phyloP scores from a whole-genome alignment of 2,113 vertebrate species.

The Eupsittula cactorum region DNA sequence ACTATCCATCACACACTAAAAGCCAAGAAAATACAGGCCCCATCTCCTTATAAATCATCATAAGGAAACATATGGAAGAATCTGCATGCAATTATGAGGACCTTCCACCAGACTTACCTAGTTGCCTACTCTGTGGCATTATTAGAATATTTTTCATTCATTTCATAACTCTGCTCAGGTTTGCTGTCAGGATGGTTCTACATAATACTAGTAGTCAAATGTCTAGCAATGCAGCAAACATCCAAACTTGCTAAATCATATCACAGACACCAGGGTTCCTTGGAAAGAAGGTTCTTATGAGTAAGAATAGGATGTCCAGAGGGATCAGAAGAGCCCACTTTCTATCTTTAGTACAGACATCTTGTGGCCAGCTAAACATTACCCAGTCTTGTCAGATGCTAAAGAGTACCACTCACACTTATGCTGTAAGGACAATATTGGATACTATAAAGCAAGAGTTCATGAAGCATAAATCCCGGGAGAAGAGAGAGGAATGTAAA shows the following conservation, averaged over 20 bases:
- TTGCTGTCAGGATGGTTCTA: neutral
- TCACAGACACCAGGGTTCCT: neutral
- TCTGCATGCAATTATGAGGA: neutral
- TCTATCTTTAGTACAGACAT: neutral
- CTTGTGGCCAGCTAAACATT: neutral
- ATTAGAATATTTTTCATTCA: neutral
- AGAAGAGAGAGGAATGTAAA: neutral
- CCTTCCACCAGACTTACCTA: neutral
- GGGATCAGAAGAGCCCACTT: neutral
- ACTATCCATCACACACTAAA: neutral
- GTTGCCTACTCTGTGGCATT: neutral
- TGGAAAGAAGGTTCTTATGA: neutral
- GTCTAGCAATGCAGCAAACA: neutral
- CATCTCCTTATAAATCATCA: neutral
- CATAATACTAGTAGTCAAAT: neutral
- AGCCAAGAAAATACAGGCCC: neutral
- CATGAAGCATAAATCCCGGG: neutral
- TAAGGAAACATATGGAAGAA: neutral
- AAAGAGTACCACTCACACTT: neutral
- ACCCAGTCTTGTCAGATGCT: neutral
- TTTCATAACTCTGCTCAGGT: neutral
- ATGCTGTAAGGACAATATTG: neutral
- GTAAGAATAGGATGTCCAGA: neutral
- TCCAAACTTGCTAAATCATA: neutral
- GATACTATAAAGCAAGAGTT: neutral